A percentile compares a stretch with the other conserved stretches of the same genome.
Evolutionary conservation across 1,140 invertebrate species (phyloP).

Genomic region (Ceratina japonica): DNA sequence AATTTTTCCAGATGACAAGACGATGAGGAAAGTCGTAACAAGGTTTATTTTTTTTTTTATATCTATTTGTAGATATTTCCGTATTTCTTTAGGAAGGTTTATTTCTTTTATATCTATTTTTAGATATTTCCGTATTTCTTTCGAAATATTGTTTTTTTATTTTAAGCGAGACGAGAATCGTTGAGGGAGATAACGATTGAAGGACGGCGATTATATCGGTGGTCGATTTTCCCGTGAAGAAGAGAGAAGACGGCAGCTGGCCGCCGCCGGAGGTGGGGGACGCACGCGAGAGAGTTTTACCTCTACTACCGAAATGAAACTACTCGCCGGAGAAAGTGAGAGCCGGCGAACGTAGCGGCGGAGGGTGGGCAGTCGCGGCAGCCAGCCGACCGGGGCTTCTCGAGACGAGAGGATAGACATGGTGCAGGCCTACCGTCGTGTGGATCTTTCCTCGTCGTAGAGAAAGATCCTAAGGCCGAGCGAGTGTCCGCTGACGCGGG

Average conservation of each 20-base stretch:
- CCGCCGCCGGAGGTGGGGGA: constrained; percentile 43
- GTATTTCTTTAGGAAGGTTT: too few species aligned
- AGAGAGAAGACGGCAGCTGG: constrained; percentile 24
- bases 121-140: too few species aligned
- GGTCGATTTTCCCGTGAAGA: constrained; percentile 29
- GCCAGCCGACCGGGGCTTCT: constrained; percentile 68
- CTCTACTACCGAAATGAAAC: constrained; percentile 75
- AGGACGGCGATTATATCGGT: constrained; percentile 26
- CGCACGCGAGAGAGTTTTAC: constrained; percentile 74
- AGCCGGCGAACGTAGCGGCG: constrained; percentile 71
- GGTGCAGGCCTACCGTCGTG: constrained; percentile 56
- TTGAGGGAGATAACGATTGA: background rate
- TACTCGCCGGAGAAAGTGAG: constrained; percentile 78
- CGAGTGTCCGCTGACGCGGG: too few species aligned
- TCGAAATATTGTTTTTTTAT: too few species aligned
- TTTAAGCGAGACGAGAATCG: too few species aligned
- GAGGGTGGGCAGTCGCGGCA: constrained; percentile 65
- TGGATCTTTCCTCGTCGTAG: constrained; percentile 41
- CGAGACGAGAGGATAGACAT: constrained; percentile 71
- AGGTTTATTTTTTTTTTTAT: too few species aligned
- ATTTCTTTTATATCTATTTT: too few species aligned
- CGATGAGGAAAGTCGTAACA: too few species aligned
- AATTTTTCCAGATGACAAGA: too few species aligned
- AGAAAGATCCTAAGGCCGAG: constrained; percentile 5
- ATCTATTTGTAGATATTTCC: too few species aligned